Conservation (phyloP, 35 echinoderm and acorn worm genomes). For the Heliocidaris tuberculata region DNA sequence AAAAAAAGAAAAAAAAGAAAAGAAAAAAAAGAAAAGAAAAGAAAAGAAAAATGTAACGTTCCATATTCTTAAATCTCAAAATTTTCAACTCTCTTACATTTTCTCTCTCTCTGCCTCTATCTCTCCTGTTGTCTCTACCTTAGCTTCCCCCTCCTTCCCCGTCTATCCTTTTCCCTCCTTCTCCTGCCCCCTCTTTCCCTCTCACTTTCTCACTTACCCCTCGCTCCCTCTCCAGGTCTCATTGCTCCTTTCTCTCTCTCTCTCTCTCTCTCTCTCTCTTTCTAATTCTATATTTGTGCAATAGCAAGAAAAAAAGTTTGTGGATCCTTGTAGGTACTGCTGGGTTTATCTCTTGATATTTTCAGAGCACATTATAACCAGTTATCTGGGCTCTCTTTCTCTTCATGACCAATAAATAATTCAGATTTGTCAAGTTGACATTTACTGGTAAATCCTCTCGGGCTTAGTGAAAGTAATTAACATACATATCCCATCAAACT, state of each 20-base stretch:
- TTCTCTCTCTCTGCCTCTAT: too few relatives aligned
- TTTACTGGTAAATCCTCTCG: not conserved
- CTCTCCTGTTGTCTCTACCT: too few relatives aligned
- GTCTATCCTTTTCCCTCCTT: too few relatives aligned
- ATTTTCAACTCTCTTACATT: too few relatives aligned
- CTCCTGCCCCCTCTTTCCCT: too few relatives aligned
- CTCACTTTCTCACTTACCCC: too few relatives aligned
- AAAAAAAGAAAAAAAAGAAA: too few relatives aligned
- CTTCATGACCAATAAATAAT: constrained; percentile 6
- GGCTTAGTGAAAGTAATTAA: not conserved
- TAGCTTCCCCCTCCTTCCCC: too few relatives aligned
- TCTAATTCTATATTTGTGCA: not conserved
- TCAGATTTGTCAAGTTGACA: constrained; percentile 8
- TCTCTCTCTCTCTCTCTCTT: not conserved
- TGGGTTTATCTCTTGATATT: not conserved
- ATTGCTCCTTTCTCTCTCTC: not conserved
- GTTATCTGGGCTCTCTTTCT: not conserved
- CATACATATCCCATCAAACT: not conserved
- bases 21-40: too few relatives aligned
- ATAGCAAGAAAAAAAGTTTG: not conserved
- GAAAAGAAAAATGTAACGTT: too few relatives aligned
- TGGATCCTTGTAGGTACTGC: not conserved
- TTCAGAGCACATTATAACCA: not conserved
- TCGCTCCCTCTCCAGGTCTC: too few relatives aligned
- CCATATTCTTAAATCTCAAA: too few relatives aligned